Evolutionary conservation across 1,140 invertebrate species (phyloP), one percentile per base, ranked within the genome.

Genomic region (Alviniconcha marisindica): DNA sequence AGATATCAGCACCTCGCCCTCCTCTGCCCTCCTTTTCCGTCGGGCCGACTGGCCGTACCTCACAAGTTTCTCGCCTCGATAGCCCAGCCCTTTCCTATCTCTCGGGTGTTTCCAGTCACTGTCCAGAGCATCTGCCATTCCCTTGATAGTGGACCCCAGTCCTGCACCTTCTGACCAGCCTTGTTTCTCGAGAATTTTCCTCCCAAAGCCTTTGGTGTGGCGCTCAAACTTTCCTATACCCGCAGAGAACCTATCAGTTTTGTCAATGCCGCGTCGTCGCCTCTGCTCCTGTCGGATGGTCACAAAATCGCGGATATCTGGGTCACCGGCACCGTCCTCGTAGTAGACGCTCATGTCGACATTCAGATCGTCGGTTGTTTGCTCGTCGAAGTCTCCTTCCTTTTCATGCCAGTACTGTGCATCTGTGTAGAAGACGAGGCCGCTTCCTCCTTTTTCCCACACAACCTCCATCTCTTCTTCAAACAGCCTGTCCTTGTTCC

Each of bases 371-470:
- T 95, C 95, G 0, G 94, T 89, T 42, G 94, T 95, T 83, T 94
- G 92, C 82, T 94, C 95, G 91, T 95, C 95, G 91, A 95, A 95
- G 89, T 94, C 95, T 87, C 92, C 92, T 85, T 94, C 94, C 60
- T 92, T 88, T 79, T 92, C 91, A 84, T 95, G 91, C 95, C 95
- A 95, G 87, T 92, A 93, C 74, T 94, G 93, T 69, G 94, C 94
- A 92, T 95, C 95, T 5, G 95, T 95, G 85, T 95, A 95, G 86
- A 94, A 95, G n/a, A 95, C 95, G 12, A 95, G 89, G 4, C 95
- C 95, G 84, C 94, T 93, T 4, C 95, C 95, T 82, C 94, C 95
- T 88, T 95, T 95, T 88, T 95, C 95, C 95, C 95, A 95, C 38
- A 94, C 94, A 1, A 95, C 82, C 90, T 95, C 95, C 77, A 95